These are phyloP conservation scores for Cataglyphis cursor DNA, from an alignment of 2,888 invertebrate species.

Conservation along the genomic window DNA sequence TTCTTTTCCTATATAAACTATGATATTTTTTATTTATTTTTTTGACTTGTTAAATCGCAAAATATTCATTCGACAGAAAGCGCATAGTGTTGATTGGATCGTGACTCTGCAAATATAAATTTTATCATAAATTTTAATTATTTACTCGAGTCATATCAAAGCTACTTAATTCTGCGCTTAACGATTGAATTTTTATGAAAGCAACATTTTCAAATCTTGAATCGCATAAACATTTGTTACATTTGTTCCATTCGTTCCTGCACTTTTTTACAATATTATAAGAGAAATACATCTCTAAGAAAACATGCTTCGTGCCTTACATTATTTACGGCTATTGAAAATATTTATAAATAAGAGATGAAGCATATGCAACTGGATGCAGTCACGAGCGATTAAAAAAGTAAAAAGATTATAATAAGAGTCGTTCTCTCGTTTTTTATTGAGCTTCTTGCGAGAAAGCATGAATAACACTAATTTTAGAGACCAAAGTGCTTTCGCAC, in stretches of 20 bases:
- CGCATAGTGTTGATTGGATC: conserved; percentile 13
- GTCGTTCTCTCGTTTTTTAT: background rate
- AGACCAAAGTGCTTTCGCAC: background rate
- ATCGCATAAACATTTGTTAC: conserved; percentile 2
- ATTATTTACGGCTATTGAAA: background rate
- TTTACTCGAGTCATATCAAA: conserved; percentile 19
- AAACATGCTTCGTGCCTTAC: background rate
- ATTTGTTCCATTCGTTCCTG: background rate
- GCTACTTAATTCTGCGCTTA: conserved; percentile 20
- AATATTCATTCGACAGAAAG: conserved; percentile 24
- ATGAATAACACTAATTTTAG: background rate
- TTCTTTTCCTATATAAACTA: background rate
- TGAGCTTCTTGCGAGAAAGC: background rate
- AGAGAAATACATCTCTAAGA: background rate
- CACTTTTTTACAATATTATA: conserved; percentile 28
- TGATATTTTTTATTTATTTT: conserved; percentile 5
- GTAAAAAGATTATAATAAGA: background rate
- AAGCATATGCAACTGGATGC: background rate
- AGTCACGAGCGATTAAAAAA: background rate
- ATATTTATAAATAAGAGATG: conserved; percentile 35
- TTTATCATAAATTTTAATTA: conserved; percentile 38
- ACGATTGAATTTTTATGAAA: conserved; percentile 41
- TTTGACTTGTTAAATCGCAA: background rate
- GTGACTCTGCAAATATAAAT: conserved; percentile 24
- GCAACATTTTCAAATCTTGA: conserved; percentile 28